These are phyloP conservation scores for Mus spicilegus DNA, from an alignment of 2,113 vertebrate species.

Conservation along the genomic window DNA sequence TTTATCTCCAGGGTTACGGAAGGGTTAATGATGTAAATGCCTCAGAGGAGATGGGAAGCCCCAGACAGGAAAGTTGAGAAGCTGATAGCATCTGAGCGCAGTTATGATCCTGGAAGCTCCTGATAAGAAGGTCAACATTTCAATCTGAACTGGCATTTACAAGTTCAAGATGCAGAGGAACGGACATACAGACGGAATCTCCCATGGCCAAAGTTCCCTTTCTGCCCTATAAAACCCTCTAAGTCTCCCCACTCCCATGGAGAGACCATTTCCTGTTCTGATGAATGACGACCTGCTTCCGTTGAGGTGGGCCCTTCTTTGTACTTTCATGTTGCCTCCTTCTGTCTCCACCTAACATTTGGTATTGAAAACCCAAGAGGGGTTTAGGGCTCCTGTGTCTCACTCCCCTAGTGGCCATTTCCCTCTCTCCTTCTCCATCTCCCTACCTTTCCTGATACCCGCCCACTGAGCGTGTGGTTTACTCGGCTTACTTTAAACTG, in stretches of 20 bases:
- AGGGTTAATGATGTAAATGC: background rate
- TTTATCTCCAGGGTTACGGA: background rate
- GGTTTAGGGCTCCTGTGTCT: background rate
- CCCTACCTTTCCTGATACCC: background rate
- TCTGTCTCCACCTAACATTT: background rate
- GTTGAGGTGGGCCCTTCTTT: background rate
- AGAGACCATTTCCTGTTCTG: background rate
- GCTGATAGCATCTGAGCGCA: background rate
- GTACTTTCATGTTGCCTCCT: no score
- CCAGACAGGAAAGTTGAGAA: background rate
- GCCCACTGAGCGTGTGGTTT: background rate
- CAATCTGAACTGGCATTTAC: background rate
- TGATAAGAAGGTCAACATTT: background rate
- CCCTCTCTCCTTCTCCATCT: no score
- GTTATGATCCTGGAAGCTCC: background rate
- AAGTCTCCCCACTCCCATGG: background rate
- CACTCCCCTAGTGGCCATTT: background rate
- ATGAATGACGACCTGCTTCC: background rate
- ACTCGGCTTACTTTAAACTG: background rate
- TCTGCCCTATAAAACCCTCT: background rate
- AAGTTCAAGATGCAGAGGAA: background rate
- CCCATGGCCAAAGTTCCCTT: background rate
- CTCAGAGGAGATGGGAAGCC: background rate
- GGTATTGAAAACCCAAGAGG: background rate
- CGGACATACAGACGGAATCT: background rate